These are phyloP conservation scores for Agrotis ipsilon DNA, from an alignment of 2,888 invertebrate genomes.

Conservation along the genomic window DNA sequence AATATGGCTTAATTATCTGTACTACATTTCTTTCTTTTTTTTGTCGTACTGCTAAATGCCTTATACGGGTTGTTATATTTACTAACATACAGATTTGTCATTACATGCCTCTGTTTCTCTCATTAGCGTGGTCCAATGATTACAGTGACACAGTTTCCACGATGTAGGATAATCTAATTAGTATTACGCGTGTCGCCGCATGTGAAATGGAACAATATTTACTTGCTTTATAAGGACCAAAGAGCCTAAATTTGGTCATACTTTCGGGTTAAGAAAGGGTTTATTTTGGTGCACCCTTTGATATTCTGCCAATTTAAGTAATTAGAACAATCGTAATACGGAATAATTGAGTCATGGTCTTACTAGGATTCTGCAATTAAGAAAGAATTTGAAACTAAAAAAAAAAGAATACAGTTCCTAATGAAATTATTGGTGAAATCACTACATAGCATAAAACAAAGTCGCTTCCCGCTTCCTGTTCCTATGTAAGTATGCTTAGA, in stretches of 20 bases:
- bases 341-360: background rate
- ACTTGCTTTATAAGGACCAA: constrained; percentile 21
- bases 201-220: constrained; percentile 34
- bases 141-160: constrained; percentile 63
- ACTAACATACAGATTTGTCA: constrained; percentile 29
- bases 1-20: no score
- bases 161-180: constrained; percentile 63
- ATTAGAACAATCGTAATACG: background rate
- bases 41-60: background rate
- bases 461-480: no score
- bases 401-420: no score
- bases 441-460: no score
- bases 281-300: background rate
- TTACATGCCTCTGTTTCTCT: constrained; percentile 41
- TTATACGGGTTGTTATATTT: background rate
- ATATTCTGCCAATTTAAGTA: background rate
- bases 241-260: background rate
- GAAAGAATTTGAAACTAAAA: background rate
- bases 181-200: constrained; percentile 28
- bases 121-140: constrained; percentile 49
- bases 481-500: no score
- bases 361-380: background rate
- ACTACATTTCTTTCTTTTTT: no score
- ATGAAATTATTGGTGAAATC: no score
- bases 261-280: background rate